Evolutionary conservation across 2,888 invertebrate species (phyloP), one percentile per base, ranked within the genome.

Genomic region (Coelopa pilipes): DNA sequence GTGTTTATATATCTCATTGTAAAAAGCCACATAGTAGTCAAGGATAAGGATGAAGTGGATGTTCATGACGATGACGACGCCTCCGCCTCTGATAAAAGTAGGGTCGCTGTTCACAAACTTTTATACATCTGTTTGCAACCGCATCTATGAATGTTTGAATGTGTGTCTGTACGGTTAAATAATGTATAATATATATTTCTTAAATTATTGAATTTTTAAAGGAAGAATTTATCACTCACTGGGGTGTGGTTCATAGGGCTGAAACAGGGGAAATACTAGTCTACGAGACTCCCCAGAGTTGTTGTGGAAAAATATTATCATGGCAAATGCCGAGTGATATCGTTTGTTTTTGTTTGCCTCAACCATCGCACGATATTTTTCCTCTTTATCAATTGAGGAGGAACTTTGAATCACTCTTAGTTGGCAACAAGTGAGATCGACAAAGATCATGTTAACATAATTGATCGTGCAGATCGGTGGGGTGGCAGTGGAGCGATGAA

Each of bases 141-240:
- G 34, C 34, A 34, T 34, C 34, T 34, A 34, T 34, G 34, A 34
- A 34, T 34, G 34, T 34, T 4, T 34, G 34, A 4, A 34, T 34
- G 34, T 34, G 34, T 34, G 34, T 34, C 34, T 34, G 34, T 34
- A 34, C 2, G 34, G 34, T 34, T 34, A 34, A 53, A 59, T 59
- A 59, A 59, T 21, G 11, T 13, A 59, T 10, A 59, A 59, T n/a
- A 53, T n/a, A 53, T n/a, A 17, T 59, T 59, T 57, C 17, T 11
- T 21, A 59, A 59, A 59, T 59, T 59, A 21, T 59, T 19, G 21
- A 59, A 21, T 59, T 3, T 59, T 59, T 59, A 13, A 21, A 59
- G 57, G 19, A 59, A 59, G 17, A 2, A 4, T 34, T 34, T 2
- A 4, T 34, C 7, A 34, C 7, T 34, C 7, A 34, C 2, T 34